Evolutionary conservation across 2,888 invertebrate genomes (phyloP), one percentile per base, ranked within the genome.

Genomic region (Silvanus unidentatus): DNA sequence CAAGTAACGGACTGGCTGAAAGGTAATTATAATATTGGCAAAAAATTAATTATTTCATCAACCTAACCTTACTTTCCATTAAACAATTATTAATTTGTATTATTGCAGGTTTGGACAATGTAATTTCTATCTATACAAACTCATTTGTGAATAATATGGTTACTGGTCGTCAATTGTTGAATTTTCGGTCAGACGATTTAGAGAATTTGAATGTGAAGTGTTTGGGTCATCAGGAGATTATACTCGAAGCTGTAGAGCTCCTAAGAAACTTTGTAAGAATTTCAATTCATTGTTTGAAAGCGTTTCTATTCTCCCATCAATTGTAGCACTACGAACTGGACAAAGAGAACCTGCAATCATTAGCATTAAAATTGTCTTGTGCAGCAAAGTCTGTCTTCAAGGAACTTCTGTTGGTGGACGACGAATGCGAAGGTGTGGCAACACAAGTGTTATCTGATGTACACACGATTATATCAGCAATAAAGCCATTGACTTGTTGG

Each of bases 221-320:
- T 66, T 81, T 97, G 50, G 96, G 96, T 8, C 95, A 96, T 69
- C 94, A 96, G 70, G 95, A 95, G 69, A 81, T 94, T 42, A 82
- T 97, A 51, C 76, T 97, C 37, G 94, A 95, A 71, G 94, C 93
- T 40, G 88, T 96, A 10, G 92, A 93, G 61, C 86, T 92, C 58
- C 77, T 97, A 38, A 76, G 88, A 58, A 88, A 91, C 73, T 88
- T 95, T 74, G 91, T 91, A 75, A 79, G 85, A 29, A 32, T 40
- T 22, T 11, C 29, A 32, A 10, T n/a, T 11, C 12, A 4, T 37
- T 10, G n/a, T n/a, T n/a, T n/a, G n/a, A n/a, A n/a, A 10, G 12
- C 27, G 1, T 9, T 14, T n/a, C 11, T 1, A 40, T n/a, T n/a
- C n/a, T n/a, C n/a, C n/a, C n/a, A n/a, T n/a, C n/a, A n/a, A n/a